Conservation (phyloP, 2,888 invertebrate species). For the Latrodectus elegans region DNA sequence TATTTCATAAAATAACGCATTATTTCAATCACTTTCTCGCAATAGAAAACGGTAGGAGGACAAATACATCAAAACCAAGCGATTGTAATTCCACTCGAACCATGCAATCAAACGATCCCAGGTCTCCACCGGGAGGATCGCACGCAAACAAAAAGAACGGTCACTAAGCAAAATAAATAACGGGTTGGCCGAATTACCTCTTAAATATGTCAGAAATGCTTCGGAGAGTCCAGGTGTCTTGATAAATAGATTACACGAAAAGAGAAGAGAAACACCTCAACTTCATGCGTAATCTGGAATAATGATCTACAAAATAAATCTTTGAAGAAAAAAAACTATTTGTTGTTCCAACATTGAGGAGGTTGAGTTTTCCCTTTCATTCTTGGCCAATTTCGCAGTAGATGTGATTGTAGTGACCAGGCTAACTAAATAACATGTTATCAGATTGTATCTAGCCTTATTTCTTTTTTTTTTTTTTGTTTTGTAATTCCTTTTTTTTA, state of each 20-base stretch:
- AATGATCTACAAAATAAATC: constrained; percentile 60
- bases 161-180: not conserved
- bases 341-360: constrained; percentile 13
- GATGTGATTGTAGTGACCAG: constrained; percentile 46
- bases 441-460: constrained; percentile 51
- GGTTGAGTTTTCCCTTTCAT: not conserved
- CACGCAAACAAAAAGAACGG: not conserved
- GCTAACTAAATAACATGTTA: constrained; percentile 65
- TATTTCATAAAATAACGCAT: no score
- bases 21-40: no score
- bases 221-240: constrained; percentile 25
- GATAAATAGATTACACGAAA: constrained; percentile 51
- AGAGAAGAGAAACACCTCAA: constrained; percentile 19
- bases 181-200: constrained; percentile 35
- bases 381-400: constrained; percentile 3
- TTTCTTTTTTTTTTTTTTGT: not conserved
- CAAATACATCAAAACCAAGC: no score
- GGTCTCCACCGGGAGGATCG: not conserved
- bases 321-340: constrained; percentile 17
- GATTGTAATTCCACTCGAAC: no score
- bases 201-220: constrained; percentile 44
- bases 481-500: not conserved
- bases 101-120: no score
- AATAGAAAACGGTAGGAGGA: no score
- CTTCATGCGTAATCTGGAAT: constrained; percentile 56